Evolutionary conservation across 2,888 invertebrate genomes (phyloP).

Genomic region (Drosophila flavopinicola): DNA sequence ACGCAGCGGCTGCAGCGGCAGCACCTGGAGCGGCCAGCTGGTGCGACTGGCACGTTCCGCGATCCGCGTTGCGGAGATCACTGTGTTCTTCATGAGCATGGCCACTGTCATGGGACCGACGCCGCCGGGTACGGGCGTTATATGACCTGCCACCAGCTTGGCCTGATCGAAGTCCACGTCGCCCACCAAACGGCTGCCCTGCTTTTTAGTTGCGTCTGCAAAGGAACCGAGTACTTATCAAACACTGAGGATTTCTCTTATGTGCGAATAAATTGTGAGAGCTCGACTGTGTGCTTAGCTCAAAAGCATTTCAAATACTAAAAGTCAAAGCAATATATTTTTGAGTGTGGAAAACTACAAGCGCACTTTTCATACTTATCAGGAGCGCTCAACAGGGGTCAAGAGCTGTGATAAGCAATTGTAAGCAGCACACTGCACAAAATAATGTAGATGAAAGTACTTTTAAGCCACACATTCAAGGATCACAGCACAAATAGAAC

Average conservation of each 20-base stretch:
- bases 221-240: conserved; percentile 10
- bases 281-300: not conserved
- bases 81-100: conserved; percentile 98
- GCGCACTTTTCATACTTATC: conserved; percentile 26
- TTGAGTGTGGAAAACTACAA: conserved; percentile 16
- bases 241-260: not conserved
- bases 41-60: conserved; percentile 85
- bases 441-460: not conserved
- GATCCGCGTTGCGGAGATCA: conserved; percentile 90
- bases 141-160: conserved; percentile 91
- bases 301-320: conserved; percentile 12
- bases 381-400: conserved; percentile 21
- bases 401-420: conserved; percentile 25
- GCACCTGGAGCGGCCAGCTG: conserved; percentile 90
- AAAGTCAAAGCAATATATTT: not conserved
- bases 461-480: no score
- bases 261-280: not conserved
- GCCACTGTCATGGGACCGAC: conserved; percentile 99
- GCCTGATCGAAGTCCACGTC: conserved; percentile 96
- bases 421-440: not conserved
- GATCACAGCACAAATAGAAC: no score
- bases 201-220: conserved; percentile 90
- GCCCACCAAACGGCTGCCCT: conserved; percentile 94
- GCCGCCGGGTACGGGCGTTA: conserved; percentile 98
- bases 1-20: conserved; percentile 87